Base-by-base conservation (phyloP, 2,113 vertebrate species). In the Phyllopteryx taeniolatus region DNA sequence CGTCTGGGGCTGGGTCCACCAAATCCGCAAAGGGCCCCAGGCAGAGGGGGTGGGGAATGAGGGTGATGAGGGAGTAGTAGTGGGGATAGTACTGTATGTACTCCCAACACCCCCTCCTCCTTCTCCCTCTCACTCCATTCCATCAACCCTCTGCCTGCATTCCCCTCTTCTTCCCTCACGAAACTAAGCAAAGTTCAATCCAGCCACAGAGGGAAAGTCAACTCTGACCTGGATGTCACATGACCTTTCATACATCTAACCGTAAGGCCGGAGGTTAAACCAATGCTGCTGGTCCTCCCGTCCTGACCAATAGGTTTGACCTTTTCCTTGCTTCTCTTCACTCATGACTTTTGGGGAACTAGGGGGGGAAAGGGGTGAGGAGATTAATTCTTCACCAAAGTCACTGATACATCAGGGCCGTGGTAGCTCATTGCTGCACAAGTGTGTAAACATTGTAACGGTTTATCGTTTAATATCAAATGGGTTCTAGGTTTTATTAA, bases 1-100 rank as follows among this genome's bases (percentile, higher is more conserved):
- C 81, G 86, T 89, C 89, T 91, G 82, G 86, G 83, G 86, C 85
- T 90, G 81, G 85, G 84, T 87, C 83, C 89, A 88, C 91, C 90
- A 84, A 91, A 91, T 88, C 84, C 87, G 88, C 92, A 74, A 85
- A 84, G 89, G 86, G 86, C 88, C 88, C 83, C 85, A 88, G 85
- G 86, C 85, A 79, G 43, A 81, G 65, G 74, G 85, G 79, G 83
- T 0, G n/a, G 54, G 54, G 11, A 9, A 13, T 47, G 46, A 79
- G 71, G 72, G 77, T 22, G 59, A 77, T 71, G 80, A 62, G 19
- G 19, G 56, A n/a, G 57, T 11, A 27, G 33, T 3, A 9, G 33
- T 20, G 35, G 19, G 61, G 61, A 42, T 43, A 44, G 62, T 65
- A 65, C 62, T 65, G 77, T 72, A 76, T 76, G 74, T 77, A 62